Evolutionary conservation across 2,888 invertebrate genomes (phyloP).

Genomic region (Ormyrus pomaceus): DNA sequence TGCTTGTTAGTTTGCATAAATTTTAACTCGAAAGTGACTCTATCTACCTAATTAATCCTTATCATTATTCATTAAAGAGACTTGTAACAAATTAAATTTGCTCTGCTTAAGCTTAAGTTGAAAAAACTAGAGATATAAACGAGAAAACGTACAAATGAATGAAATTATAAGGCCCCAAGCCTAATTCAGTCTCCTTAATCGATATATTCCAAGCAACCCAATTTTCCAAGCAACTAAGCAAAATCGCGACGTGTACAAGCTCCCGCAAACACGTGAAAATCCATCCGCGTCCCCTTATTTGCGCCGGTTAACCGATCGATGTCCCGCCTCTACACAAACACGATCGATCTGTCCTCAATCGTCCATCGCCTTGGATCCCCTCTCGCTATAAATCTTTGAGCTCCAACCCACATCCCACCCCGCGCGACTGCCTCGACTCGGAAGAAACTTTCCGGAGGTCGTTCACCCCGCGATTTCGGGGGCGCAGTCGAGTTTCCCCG

Average conservation of each 20-base stretch:
- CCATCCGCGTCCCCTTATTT: background rate
- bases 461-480: background rate
- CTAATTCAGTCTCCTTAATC: too few relatives aligned
- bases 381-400: slow-evolving; percentile 14
- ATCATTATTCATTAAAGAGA: too few relatives aligned
- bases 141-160: too few relatives aligned
- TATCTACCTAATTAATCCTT: too few relatives aligned
- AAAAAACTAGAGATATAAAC: too few relatives aligned
- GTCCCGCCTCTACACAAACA: background rate
- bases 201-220: background rate
- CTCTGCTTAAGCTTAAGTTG: too few relatives aligned
- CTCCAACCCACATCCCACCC: background rate
- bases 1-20: too few relatives aligned
- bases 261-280: background rate
- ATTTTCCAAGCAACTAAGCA: background rate
- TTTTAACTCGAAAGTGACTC: too few relatives aligned
- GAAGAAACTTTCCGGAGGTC: slow-evolving; percentile 11
- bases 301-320: background rate
- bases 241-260: background rate
- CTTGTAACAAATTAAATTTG: too few relatives aligned
- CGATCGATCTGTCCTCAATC: slow-evolving; percentile 37
- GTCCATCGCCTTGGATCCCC: background rate
- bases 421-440: background rate
- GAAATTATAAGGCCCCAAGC: too few relatives aligned
- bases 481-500: slow-evolving; percentile 27